These are phyloP conservation scores for Chelonoidis abingdonii DNA, from an alignment of 2,113 vertebrate genomes.

Conservation along the genomic window DNA sequence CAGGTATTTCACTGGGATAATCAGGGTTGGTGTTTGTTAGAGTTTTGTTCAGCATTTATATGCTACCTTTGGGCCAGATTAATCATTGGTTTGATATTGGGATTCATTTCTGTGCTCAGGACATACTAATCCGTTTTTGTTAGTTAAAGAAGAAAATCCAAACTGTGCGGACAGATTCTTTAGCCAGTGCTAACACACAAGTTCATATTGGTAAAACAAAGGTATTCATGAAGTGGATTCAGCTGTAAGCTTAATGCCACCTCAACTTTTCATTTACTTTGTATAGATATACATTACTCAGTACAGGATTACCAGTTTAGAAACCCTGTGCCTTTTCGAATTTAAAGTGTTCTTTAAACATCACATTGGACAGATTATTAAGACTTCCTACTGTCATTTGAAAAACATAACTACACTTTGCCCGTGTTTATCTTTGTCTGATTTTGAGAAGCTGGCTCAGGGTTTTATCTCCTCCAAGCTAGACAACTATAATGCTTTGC, in stretches of 20 bases:
- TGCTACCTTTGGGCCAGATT: neutral
- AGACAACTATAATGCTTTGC: slow-evolving; percentile 30
- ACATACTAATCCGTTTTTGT: slow-evolving; percentile 20
- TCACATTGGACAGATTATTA: slow-evolving; percentile 62
- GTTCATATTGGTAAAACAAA: slow-evolving; percentile 11
- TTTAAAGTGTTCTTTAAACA: slow-evolving; percentile 51
- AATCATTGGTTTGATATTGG: neutral
- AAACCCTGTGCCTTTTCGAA: neutral
- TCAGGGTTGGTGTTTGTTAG: neutral
- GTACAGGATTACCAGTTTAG: slow-evolving; percentile 48
- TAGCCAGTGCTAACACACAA: slow-evolving; percentile 25
- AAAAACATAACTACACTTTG: slow-evolving; percentile 51
- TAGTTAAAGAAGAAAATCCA: slow-evolving; percentile 40
- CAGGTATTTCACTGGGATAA: neutral
- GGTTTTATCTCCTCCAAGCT: slow-evolving; percentile 56
- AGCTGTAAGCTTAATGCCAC: slow-evolving; percentile 10
- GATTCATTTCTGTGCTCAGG: slow-evolving; percentile 9
- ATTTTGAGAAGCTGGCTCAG: slow-evolving; percentile 45
- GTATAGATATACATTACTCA: slow-evolving; percentile 25
- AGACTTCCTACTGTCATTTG: slow-evolving; percentile 64
- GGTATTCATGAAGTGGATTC: neutral
- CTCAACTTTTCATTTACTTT: slow-evolving; percentile 36
- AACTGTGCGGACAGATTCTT: neutral
- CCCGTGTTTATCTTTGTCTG: slow-evolving; percentile 35
- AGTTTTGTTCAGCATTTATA: neutral